Conservation (phyloP, 2,888 invertebrate genomes). For the Thereva nobilitata region DNA sequence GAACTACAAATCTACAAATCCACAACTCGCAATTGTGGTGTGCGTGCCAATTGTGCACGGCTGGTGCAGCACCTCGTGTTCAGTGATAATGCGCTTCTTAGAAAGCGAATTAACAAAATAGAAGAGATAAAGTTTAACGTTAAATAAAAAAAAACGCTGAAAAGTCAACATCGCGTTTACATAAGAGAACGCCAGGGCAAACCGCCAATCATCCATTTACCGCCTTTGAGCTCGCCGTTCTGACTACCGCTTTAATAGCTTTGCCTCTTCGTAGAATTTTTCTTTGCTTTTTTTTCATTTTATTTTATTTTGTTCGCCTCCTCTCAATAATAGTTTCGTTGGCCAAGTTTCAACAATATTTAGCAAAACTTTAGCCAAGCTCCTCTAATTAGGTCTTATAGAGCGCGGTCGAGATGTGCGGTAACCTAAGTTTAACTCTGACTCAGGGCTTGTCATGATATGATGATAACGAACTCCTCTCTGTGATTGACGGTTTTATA, state of each 20-base stretch:
- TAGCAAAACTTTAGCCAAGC: constrained; percentile 6
- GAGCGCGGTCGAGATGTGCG: constrained; percentile 13
- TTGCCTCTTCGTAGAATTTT: constrained; percentile 20
- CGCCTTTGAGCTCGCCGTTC: constrained; percentile 33
- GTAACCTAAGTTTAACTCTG: constrained; percentile 3
- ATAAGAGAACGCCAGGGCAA: constrained; percentile 32
- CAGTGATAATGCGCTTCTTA: too few relatives aligned
- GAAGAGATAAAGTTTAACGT: too few relatives aligned
- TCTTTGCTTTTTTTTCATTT: constrained; percentile 5
- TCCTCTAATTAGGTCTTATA: constrained; percentile 16
- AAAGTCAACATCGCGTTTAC: constrained; percentile 7
- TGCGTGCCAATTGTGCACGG: too few relatives aligned
- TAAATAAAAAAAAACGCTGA: constrained; percentile 9
- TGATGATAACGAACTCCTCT: constrained; percentile 25
- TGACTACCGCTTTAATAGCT: constrained; percentile 1
- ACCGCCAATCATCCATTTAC: constrained; percentile 25
- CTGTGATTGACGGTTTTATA: constrained; percentile 26
- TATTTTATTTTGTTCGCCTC: background rate
- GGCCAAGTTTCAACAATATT: constrained; percentile 16
- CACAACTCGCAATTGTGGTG: too few relatives aligned
- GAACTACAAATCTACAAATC: too few relatives aligned
- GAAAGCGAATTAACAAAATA: too few relatives aligned
- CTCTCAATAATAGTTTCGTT: background rate
- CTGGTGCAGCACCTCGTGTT: too few relatives aligned
- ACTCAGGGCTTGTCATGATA: constrained; percentile 2